Evolutionary conservation across 2,888 invertebrate species (phyloP).

Genomic region (Euzophera pinguis): DNA sequence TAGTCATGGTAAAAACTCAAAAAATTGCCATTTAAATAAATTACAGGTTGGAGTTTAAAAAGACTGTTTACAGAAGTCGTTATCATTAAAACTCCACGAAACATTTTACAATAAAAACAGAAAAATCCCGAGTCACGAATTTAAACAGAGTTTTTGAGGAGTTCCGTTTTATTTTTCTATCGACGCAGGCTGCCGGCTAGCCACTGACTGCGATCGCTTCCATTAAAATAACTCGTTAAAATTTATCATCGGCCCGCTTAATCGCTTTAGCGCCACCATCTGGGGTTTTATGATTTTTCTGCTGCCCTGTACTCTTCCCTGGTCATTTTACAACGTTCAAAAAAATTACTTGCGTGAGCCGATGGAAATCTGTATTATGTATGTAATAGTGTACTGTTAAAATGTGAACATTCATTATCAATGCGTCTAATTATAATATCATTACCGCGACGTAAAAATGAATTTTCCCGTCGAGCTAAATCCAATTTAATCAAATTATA

Average conservation of each 20-base stretch:
- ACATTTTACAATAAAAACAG: constrained; percentile 47
- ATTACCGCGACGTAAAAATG: constrained; percentile 40
- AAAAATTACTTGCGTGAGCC: constrained; percentile 61
- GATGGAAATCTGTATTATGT: constrained; percentile 42
- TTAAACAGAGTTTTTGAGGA: constrained; percentile 62
- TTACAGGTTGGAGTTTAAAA: constrained; percentile 17
- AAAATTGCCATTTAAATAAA: constrained; percentile 17
- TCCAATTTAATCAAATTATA: constrained; percentile 67
- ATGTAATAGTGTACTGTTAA: constrained; percentile 32
- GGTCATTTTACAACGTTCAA: constrained; percentile 72
- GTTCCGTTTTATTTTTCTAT: constrained; percentile 76
- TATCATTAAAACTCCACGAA: constrained; percentile 39
- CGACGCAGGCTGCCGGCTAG: constrained; percentile 68
- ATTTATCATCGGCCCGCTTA: constrained; percentile 80
- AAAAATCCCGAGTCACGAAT: constrained; percentile 53
- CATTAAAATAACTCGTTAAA: constrained; percentile 81
- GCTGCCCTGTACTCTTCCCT: constrained; percentile 67
- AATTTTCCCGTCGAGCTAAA: constrained; percentile 45
- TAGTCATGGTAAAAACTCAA: not conserved
- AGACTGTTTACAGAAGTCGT: constrained; percentile 26
- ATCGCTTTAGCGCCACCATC: constrained; percentile 79
- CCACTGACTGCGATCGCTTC: constrained; percentile 78
- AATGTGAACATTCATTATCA: constrained; percentile 27
- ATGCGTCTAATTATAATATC: constrained; percentile 38
- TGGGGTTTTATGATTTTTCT: constrained; percentile 80